Evolutionary conservation across 64 coral and sea anemone genomes (phyloP).

Genomic region (Montipora capricornis): DNA sequence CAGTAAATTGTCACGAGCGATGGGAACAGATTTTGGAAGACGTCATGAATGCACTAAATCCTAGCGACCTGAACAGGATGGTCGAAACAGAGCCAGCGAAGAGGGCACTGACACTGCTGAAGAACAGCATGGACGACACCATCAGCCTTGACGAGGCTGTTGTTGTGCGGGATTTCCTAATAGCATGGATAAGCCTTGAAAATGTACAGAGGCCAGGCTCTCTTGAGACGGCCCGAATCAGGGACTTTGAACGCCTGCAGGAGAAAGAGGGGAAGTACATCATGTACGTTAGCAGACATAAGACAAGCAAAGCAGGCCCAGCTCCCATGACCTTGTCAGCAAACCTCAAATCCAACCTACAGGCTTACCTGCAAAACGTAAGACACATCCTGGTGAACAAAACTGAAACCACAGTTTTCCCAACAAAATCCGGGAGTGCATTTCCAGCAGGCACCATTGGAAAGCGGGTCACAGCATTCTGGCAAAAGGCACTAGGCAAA

Average conservation of each 20-base stretch:
- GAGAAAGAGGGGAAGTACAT: not conserved
- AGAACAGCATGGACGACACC: no score
- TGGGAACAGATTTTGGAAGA: slow-evolving; percentile 1
- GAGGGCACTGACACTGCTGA: not conserved
- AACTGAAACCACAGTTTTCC: not conserved
- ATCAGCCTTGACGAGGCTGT: not conserved
- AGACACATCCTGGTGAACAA: not conserved
- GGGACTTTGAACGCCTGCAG: not conserved
- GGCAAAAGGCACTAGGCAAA: no score
- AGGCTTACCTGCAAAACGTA: not conserved
- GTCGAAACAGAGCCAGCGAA: not conserved
- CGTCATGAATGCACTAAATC: not conserved
- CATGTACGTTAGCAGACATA: not conserved
- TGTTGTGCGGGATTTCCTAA: not conserved
- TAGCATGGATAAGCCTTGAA: not conserved
- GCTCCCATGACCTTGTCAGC: not conserved
- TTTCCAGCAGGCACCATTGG: no score
- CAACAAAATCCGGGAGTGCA: no score
- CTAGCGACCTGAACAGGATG: not conserved
- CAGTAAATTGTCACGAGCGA: not conserved
- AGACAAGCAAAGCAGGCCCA: not conserved
- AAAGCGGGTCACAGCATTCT: no score
- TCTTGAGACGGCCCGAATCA: not conserved
- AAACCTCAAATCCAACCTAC: not conserved
- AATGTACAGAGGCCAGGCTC: not conserved